Percentiles rank a stretch among this genome's conserved stretches.
These are phyloP conservation scores for Macroramphosus scolopax DNA, from an alignment of 2,797 vertebrate genomes.

Conservation along the genomic window DNA sequence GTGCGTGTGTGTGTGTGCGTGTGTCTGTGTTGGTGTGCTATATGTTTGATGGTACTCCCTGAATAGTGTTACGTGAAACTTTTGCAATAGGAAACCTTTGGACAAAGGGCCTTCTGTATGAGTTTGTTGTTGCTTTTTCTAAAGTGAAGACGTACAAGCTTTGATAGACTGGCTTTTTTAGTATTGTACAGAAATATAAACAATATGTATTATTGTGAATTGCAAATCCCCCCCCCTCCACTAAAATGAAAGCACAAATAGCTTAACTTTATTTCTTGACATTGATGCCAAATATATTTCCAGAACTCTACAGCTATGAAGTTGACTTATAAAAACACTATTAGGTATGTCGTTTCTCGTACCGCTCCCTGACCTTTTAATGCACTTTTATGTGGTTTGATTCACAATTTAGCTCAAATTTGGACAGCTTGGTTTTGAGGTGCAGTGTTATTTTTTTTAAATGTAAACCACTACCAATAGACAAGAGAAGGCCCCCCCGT, in stretches of 20 bases:
- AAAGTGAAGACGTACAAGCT: conserved; percentile 65
- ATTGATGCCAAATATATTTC: conserved; percentile 75
- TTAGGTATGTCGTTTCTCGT: conserved; percentile 44
- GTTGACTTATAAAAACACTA: conserved; percentile 62
- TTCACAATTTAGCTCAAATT: conserved; percentile 56
- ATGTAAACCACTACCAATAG: conserved; percentile 71
- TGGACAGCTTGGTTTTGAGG: conserved; percentile 51
- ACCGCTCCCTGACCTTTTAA: conserved; percentile 65
- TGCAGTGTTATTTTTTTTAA: conserved; percentile 50
- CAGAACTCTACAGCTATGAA: conserved; percentile 56
- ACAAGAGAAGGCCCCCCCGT: conserved; percentile 31
- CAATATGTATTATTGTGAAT: conserved; percentile 70
- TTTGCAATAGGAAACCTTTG: conserved; percentile 71
- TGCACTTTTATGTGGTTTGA: conserved; percentile 75
- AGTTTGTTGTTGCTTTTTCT: conserved; percentile 70
- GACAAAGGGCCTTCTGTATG: conserved; percentile 67
- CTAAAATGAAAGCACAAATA: conserved; percentile 75
- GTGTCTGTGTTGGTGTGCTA: conserved; percentile 67
- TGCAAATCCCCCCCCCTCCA: conserved; percentile 32
- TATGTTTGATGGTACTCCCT: conserved; percentile 71
- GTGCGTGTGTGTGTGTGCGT: conserved; percentile 19
- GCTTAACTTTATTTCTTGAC: conserved; percentile 58
- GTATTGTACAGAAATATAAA: conserved; percentile 71
- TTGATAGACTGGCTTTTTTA: conserved; percentile 69
- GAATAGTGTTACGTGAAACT: conserved; percentile 65